Conservation (phyloP, 2,113 vertebrate species). For the Alosa alosa region DNA sequence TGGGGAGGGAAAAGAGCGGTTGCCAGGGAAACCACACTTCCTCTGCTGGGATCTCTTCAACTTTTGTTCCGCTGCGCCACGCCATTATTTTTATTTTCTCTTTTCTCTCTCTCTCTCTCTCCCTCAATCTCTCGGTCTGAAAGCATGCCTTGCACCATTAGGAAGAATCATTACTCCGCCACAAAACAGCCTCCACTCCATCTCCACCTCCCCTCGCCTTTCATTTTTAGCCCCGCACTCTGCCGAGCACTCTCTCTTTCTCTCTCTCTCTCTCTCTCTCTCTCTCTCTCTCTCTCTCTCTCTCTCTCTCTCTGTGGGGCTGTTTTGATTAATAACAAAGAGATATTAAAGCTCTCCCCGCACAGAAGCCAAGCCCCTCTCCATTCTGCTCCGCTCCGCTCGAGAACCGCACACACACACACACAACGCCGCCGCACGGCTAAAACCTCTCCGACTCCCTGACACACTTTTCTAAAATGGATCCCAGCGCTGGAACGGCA, state of each 20-base stretch:
- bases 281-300: not conserved
- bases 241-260: not conserved
- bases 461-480: not conserved
- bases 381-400: too few relatives aligned
- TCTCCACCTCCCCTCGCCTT: not conserved
- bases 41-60: not conserved
- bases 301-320: not conserved
- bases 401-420: not conserved
- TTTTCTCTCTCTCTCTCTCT: slow-evolving; percentile 22
- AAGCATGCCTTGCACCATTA: slow-evolving; percentile 24
- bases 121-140: slow-evolving; percentile 19
- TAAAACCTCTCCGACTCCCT: not conserved
- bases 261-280: not conserved
- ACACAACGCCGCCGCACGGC: not conserved
- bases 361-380: not conserved
- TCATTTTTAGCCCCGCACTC: not conserved
- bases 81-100: slow-evolving; percentile 6
- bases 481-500: not conserved
- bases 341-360: slow-evolving; percentile 34
- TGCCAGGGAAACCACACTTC: slow-evolving; percentile 34
- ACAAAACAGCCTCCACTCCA: slow-evolving; percentile 32
- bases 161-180: slow-evolving; percentile 36
- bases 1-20: slow-evolving; percentile 36
- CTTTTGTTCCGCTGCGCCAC: not conserved
- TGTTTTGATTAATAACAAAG: slow-evolving; percentile 26